phyloP scores from a whole-genome alignment of 1,140 invertebrate genomes.

The Drosophila auraria region DNA sequence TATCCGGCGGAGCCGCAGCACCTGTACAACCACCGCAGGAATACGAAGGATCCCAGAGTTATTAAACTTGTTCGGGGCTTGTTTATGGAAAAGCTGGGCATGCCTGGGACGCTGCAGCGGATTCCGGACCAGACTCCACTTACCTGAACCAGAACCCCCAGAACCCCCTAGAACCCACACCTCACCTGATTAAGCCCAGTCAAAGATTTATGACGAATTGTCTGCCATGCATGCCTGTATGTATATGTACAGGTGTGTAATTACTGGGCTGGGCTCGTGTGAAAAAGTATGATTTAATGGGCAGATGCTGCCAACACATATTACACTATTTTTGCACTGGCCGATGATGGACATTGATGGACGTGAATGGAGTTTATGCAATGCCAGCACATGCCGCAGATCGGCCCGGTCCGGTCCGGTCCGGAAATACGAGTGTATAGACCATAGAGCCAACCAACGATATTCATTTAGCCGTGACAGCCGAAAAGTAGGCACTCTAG shows the following conservation, averaged over 20 bases:
- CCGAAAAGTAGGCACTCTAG: conserved; percentile 7
- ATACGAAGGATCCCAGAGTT: conserved; percentile 38
- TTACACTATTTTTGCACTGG: conserved; percentile 40
- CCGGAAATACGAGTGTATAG: conserved; percentile 7
- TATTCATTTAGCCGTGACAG: conserved; percentile 16
- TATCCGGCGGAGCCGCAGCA: conserved; percentile 28
- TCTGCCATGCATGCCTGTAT: background rate
- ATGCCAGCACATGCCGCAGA: conserved; percentile 27
- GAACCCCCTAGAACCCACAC: too few relatives aligned
- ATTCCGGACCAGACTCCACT: conserved; percentile 6
- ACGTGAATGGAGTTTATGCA: conserved; percentile 45
- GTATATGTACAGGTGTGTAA: conserved; percentile 19
- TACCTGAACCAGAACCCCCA: background rate
- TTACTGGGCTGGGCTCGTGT: conserved; percentile 12
- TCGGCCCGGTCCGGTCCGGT: background rate
- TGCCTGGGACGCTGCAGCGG: background rate
- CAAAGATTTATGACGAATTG: conserved; percentile 52
- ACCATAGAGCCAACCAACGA: background rate
- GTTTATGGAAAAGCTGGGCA: conserved; percentile 35
- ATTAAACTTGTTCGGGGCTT: conserved; percentile 62
- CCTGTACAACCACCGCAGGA: conserved; percentile 34
- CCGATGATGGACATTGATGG: conserved; percentile 52
- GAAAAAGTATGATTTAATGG: conserved; percentile 48
- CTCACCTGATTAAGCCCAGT: conserved; percentile 36
- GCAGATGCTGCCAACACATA: conserved; percentile 51